A percentile compares a stretch with the other conserved stretches of the same genome.
These are phyloP conservation scores for Acleris holmiana DNA, from an alignment of 2,888 invertebrate species.

Conservation along the genomic window DNA sequence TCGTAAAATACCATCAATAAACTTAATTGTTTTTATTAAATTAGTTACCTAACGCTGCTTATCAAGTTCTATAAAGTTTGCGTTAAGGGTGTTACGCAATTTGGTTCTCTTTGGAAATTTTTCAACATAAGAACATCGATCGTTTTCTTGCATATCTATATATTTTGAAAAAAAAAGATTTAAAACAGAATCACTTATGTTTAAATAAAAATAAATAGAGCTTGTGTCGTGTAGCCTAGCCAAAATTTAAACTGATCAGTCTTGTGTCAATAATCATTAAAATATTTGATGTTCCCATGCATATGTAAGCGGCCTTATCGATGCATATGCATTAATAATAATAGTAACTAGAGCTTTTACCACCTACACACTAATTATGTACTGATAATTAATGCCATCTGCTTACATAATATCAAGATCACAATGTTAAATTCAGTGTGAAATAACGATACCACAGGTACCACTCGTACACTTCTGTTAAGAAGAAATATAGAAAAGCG, in stretches of 20 bases:
- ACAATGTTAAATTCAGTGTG: constrained; percentile 77
- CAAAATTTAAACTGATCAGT: background rate
- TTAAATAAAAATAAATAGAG: background rate
- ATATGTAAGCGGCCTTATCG: constrained; percentile 4
- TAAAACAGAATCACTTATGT: too few species aligned
- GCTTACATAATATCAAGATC: constrained; percentile 69
- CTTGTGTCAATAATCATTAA: background rate
- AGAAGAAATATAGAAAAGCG: too few species aligned
- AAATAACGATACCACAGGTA: constrained; percentile 54
- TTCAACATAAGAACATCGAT: background rate
- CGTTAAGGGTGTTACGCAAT: constrained; percentile 15
- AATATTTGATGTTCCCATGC: constrained; percentile 1
- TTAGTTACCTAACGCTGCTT: constrained; percentile 47
- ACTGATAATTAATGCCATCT: constrained; percentile 42
- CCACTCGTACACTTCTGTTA: constrained; percentile 51
- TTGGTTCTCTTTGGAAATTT: background rate
- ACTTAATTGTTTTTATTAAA: constrained; percentile 64
- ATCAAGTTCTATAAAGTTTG: constrained; percentile 43
- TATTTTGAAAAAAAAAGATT: too few species aligned
- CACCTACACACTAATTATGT: constrained; percentile 35
- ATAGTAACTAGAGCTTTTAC: constrained; percentile 29
- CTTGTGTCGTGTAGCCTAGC: background rate
- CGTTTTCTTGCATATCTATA: background rate
- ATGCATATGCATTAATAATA: constrained; percentile 20
- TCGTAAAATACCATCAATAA: constrained; percentile 61